Base-by-base conservation (phyloP, 2,113 vertebrate genomes). In the Pavo muticus region DNA sequence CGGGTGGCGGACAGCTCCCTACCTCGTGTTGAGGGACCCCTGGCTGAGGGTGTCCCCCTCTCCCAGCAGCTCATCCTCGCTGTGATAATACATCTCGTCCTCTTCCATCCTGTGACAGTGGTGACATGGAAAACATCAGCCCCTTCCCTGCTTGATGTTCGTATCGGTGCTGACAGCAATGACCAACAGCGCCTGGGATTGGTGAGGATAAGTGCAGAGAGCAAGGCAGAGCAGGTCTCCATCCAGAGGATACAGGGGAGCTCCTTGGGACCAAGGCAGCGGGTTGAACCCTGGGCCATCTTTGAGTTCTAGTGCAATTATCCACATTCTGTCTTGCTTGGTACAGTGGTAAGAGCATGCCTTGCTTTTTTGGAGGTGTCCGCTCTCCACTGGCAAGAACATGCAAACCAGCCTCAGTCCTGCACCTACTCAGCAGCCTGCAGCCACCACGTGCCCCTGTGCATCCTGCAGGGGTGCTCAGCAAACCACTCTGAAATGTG, bases 1-100 rank as follows among this genome's bases (percentile, higher is more conserved):
- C 24, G 70, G 32, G 70, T 37, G 60, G 82, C 25, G 3, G 13
- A 21, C 1, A 18, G n/a, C 59, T 24, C 20, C 64, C 57, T 94
- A 95, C 92, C 93, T 93, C 6, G 80, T 87, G 57, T 50, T 91
- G 71, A 96, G 73, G 39, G 95, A 93, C 12, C 91, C 96, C 91
- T 96, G 94, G 78, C 94, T 92, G 40, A 77, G 84, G 84, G 87
- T 77, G 35, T 97, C 96, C 14, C 74, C 96, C 74, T 97, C 91
- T 42, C 87, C 88, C 90, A 89, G 56, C 16, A 96, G 92, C 37
- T 96, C 76, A 5, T 96, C 93, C 19, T 95, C 84, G 7, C 92
- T 95, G 92, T 93, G 97, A 78, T 96, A 95, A 16, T 81, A 90
- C 48, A 94, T 23, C 20, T 91, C 92, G 2, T 87, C 79, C 32